phyloP scores from a whole-genome alignment of 2,888 invertebrate genomes.

The Amitus sp. region DNA sequence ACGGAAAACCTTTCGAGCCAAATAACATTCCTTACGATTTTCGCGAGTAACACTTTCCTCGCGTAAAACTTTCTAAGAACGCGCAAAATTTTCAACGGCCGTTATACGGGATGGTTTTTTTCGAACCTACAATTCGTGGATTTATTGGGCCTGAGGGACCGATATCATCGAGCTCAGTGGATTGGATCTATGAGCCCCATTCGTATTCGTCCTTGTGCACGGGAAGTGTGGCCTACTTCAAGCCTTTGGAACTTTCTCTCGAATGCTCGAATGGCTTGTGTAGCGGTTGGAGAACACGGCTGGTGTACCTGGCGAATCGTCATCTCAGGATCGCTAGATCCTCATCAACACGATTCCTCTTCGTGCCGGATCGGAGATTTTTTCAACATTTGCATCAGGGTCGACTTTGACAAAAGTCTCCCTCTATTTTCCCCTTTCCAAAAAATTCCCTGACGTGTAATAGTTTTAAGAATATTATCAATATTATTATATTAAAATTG shows the following conservation, averaged over 20 bases:
- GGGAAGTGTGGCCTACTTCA: constrained; percentile 66
- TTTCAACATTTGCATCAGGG: constrained; percentile 38
- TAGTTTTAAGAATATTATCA: too few relatives aligned
- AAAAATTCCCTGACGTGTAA: background rate
- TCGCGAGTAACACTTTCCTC: too few relatives aligned
- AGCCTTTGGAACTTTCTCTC: constrained; percentile 63
- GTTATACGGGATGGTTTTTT: too few relatives aligned
- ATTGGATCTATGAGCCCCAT: constrained; percentile 29
- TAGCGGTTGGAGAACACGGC: too few relatives aligned
- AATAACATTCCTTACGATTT: too few relatives aligned
- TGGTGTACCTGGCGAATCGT: constrained; percentile 43
- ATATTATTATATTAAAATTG: too few relatives aligned
- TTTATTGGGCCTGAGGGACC: background rate
- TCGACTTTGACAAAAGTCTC: constrained; percentile 37
- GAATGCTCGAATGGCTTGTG: constrained; percentile 46
- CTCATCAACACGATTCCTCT: constrained; percentile 36
- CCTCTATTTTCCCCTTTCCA: background rate
- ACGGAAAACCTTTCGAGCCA: too few relatives aligned
- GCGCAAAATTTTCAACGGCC: too few relatives aligned
- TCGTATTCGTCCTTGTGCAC: constrained; percentile 62
- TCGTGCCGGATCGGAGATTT: constrained; percentile 35
- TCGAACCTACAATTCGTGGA: too few relatives aligned
- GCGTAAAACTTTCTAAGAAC: too few relatives aligned
- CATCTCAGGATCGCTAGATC: constrained; percentile 39
- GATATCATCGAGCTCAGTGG: constrained; percentile 4